Conservation (phyloP, 2,888 invertebrate species). For the Ypsolopha sequella region DNA sequence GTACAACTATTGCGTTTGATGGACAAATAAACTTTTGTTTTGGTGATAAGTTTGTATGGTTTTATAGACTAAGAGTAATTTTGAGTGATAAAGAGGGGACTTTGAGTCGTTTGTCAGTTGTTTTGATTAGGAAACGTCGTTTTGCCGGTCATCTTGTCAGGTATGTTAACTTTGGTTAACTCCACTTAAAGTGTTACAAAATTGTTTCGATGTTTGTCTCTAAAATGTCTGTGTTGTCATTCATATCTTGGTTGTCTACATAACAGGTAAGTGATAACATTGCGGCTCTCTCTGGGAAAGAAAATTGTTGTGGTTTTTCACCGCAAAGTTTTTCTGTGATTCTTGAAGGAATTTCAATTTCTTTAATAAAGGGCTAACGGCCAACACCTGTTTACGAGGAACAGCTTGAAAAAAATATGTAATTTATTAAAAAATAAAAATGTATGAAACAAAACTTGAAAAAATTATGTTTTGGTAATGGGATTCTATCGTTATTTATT, state of each 20-base stretch:
- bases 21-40: constrained; percentile 1
- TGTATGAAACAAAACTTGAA: too few relatives aligned
- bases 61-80: neutral
- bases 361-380: constrained; percentile 11
- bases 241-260: constrained; percentile 2
- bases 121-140: constrained; percentile 46
- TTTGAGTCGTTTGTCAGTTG: constrained; percentile 39
- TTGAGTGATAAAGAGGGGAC: constrained; percentile 19
- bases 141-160: constrained; percentile 13
- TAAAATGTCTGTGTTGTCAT: constrained; percentile 4
- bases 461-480: too few relatives aligned
- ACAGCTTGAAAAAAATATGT: too few relatives aligned
- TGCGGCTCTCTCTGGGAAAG: constrained; percentile 6
- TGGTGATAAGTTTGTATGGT: constrained; percentile 6
- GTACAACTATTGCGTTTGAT: constrained; percentile 5
- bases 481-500: too few relatives aligned
- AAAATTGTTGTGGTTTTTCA: constrained; percentile 34
- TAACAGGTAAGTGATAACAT: neutral
- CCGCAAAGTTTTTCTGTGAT: constrained; percentile 25
- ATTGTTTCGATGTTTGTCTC: constrained; percentile 7
- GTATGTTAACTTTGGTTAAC: neutral
- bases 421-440: too few relatives aligned
- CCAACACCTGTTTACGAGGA: constrained; percentile 5
- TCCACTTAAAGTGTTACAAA: constrained; percentile 3
- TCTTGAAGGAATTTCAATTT: constrained; percentile 26